Percentiles rank a stretch among this genome's conserved stretches.
Conservation (phyloP, 1,140 invertebrate species). For the Drosophila gunungcola region DNA sequence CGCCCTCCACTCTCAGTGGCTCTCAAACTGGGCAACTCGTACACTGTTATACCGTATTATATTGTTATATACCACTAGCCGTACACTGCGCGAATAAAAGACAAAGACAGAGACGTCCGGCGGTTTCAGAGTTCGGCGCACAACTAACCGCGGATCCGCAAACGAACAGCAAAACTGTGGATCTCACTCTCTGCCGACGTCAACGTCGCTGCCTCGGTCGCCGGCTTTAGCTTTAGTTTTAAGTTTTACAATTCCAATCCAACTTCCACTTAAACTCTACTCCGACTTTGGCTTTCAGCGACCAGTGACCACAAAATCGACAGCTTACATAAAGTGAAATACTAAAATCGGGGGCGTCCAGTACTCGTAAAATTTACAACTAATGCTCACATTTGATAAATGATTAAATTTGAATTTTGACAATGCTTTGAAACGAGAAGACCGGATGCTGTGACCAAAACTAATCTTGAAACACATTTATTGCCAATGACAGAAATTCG, state of each 20-base stretch:
- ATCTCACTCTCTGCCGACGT: conserved; percentile 19
- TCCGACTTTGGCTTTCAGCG: conserved; percentile 11
- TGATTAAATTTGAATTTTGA: conserved; percentile 36
- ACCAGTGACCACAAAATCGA: conserved; percentile 12
- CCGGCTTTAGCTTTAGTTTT: conserved; percentile 14
- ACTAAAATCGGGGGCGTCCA: conserved; percentile 29
- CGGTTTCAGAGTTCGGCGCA: conserved; percentile 67
- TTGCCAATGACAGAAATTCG: background rate
- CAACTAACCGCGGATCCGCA: conserved; percentile 49
- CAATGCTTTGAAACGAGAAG: conserved; percentile 3
- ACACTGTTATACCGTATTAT: conserved; percentile 7
- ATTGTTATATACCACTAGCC: background rate
- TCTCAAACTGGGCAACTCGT: conserved; percentile 8
- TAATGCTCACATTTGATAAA: conserved; percentile 9
- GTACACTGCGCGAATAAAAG: conserved; percentile 21
- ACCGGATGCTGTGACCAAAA: background rate
- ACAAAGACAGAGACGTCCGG: conserved; percentile 52
- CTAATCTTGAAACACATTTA: background rate
- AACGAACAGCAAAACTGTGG: conserved; percentile 24
- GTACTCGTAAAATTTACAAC: background rate
- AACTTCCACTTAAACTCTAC: conserved; percentile 12
- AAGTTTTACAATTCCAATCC: conserved; percentile 7
- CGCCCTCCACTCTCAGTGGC: conserved; percentile 39
- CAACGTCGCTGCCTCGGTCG: conserved; percentile 1
- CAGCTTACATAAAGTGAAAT: conserved; percentile 64